These are phyloP conservation scores for Escarpia spicata DNA, from an alignment of 2,888 invertebrate genomes.

Conservation along the genomic window DNA sequence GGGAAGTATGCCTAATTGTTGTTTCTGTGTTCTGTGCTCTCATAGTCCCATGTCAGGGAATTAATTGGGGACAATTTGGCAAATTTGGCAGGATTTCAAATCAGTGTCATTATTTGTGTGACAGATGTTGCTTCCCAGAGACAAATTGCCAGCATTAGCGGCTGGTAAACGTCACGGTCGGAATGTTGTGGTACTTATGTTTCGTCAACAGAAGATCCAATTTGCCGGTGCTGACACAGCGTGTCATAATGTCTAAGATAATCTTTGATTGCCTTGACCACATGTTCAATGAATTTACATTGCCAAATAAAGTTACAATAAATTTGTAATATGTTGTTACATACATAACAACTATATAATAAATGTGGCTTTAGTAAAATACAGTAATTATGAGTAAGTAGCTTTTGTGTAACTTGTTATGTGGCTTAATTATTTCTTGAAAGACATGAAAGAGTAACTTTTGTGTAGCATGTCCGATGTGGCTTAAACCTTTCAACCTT, in stretches of 20 bases:
- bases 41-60: neutral
- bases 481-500: neutral
- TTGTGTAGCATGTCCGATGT: neutral
- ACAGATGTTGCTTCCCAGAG: neutral
- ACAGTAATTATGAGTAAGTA: neutral
- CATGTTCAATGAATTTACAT: too few species aligned
- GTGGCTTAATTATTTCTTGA: neutral
- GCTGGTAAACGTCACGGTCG: neutral
- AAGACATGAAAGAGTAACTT: neutral
- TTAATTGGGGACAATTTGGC: constrained; percentile 16
- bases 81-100: constrained; percentile 12
- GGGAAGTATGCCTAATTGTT: neutral
- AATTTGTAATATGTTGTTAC: neutral
- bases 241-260: neutral
- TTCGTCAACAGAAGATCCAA: neutral
- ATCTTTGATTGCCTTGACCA: neutral
- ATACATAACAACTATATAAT: neutral
- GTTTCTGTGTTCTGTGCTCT: neutral
- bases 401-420: neutral
- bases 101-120: constrained; percentile 4
- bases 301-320: neutral
- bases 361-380: neutral
- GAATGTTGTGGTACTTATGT: neutral
- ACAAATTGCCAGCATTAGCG: neutral
- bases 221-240: neutral